A percentile compares a stretch with the other conserved stretches of the same genome.
Evolutionary conservation across 2,888 invertebrate species (phyloP).

Genomic region (Pilophorus perplexus): DNA sequence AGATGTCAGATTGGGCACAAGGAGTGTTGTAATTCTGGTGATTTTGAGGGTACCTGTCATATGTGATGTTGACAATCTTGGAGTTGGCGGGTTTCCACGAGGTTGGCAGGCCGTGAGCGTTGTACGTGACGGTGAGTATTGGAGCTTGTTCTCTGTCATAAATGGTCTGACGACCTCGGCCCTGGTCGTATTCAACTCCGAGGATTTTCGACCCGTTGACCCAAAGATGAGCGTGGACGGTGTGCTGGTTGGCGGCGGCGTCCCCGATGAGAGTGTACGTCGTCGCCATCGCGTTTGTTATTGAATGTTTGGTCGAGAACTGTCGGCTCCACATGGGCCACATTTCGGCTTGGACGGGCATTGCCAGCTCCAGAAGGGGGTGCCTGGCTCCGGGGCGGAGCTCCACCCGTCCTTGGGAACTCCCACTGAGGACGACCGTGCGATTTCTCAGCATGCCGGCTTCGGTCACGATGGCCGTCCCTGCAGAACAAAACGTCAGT

Average conservation of each 20-base stretch:
- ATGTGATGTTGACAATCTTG: constrained; percentile 80
- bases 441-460: constrained; percentile 53
- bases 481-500: constrained; percentile 45
- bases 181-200: constrained; percentile 90
- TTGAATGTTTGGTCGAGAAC: constrained; percentile 71
- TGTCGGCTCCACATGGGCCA: constrained; percentile 86
- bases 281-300: constrained; percentile 76
- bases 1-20: background rate
- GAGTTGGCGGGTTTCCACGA: constrained; percentile 77
- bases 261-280: constrained; percentile 80
- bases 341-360: constrained; percentile 88
- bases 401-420: constrained; percentile 41
- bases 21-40: background rate
- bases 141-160: constrained; percentile 71
- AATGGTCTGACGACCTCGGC: constrained; percentile 83
- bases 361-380: constrained; percentile 75
- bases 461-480: constrained; percentile 65
- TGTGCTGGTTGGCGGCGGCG: constrained; percentile 75
- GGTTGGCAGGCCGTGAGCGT: constrained; percentile 84
- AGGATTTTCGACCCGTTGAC: constrained; percentile 87
- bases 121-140: constrained; percentile 81
- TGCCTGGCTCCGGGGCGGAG: constrained; percentile 64
- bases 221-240: constrained; percentile 57
- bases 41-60: constrained; percentile 61
- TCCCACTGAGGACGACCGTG: constrained; percentile 41